Percentiles rank a stretch among this genome's conserved stretches.
Conservation (phyloP, 2,113 vertebrate species). For the Synodontis membranacea region DNA sequence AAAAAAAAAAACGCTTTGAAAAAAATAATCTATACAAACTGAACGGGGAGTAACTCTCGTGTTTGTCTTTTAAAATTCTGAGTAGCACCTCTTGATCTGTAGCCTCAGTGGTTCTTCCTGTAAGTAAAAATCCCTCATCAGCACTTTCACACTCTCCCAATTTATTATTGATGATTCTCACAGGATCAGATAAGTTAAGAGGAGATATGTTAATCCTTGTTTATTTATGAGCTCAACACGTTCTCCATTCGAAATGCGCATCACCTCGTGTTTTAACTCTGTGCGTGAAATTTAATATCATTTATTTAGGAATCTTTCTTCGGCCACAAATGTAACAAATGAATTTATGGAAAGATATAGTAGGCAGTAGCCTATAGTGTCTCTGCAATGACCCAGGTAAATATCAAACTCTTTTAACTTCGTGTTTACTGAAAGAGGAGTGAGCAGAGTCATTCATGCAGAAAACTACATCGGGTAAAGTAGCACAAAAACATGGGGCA, state of each 20-base stretch:
- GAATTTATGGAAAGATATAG: neutral
- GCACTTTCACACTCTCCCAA: slow-evolving; percentile 73
- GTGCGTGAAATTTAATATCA: too few relatives aligned
- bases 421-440: neutral
- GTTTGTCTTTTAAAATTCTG: slow-evolving; percentile 73
- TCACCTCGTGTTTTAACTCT: slow-evolving; percentile 70
- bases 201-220: slow-evolving; percentile 79
- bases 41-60: slow-evolving; percentile 57
- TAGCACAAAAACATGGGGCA: slow-evolving; percentile 14
- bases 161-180: slow-evolving; percentile 83
- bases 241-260: slow-evolving; percentile 71
- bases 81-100: slow-evolving; percentile 74
- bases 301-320: neutral
- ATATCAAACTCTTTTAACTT: neutral
- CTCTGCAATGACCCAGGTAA: neutral
- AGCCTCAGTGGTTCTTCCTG: slow-evolving; percentile 72
- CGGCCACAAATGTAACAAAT: neutral
- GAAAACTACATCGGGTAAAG: slow-evolving; percentile 22
- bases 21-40: slow-evolving; percentile 38
- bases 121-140: slow-evolving; percentile 72
- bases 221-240: slow-evolving; percentile 74
- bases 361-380: too few relatives aligned
- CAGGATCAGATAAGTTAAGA: slow-evolving; percentile 79
- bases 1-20: slow-evolving; percentile 28
- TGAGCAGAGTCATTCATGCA: slow-evolving; percentile 1